A percentile compares a stretch with the other conserved stretches of the same genome.
phyloP scores from a whole-genome alignment of 2,113 vertebrate species.

The Ornithorhynchus anatinus region DNA sequence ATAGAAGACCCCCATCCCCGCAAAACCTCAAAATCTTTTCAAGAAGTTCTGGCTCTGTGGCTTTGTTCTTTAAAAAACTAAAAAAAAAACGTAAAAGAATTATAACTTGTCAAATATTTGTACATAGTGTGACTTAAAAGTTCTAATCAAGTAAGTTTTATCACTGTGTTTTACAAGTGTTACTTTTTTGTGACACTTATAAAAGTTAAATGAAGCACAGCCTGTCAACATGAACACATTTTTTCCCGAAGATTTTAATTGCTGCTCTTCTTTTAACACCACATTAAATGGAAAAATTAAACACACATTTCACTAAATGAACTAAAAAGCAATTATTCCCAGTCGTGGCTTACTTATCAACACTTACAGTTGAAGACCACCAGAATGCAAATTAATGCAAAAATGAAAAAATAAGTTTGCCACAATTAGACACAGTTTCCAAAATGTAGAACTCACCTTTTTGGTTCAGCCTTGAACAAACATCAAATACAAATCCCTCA shows the following conservation, averaged over 20 bases:
- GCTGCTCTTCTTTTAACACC: conserved; percentile 21
- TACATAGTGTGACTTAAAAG: background rate
- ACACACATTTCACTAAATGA: conserved; percentile 30
- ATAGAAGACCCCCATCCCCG: no score
- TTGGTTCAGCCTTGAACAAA: conserved; percentile 22
- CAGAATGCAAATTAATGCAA: conserved; percentile 27
- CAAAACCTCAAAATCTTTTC: no score
- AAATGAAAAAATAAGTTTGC: conserved; percentile 28
- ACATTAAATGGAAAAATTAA: conserved; percentile 35
- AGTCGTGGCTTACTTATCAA: conserved; percentile 27
- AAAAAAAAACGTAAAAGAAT: background rate
- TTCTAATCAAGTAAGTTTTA: conserved; percentile 4
- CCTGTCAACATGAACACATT: background rate
- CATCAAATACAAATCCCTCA: conserved; percentile 32
- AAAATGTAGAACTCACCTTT: conserved; percentile 26
- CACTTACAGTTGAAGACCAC: conserved; percentile 33
- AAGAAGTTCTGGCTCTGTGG: no score
- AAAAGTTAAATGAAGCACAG: background rate
- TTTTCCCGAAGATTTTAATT: conserved; percentile 23
- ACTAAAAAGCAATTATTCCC: conserved; percentile 33
- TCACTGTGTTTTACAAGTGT: background rate
- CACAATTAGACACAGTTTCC: conserved; percentile 6
- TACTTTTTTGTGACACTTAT: background rate
- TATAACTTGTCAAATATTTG: background rate
- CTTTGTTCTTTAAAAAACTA: no score